Evolutionary conservation across 2,888 invertebrate genomes (phyloP), one percentile per base, ranked within the genome.

Genomic region (Catocala fraxini): DNA sequence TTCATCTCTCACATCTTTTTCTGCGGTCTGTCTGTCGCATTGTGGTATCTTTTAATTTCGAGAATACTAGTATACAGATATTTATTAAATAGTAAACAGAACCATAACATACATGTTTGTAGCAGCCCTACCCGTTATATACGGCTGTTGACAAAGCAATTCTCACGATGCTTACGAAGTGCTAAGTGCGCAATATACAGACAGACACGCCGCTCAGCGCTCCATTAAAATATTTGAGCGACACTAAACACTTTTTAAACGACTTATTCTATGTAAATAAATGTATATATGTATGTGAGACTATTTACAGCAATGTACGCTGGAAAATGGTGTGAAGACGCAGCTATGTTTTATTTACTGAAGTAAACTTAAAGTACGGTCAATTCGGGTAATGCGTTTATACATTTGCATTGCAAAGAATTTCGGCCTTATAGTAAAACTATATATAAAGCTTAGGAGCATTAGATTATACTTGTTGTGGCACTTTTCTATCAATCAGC

Each of bases 161-260:
- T 84, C 76, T 73, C 83, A 72, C 73, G 56, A 59, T 63, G 54
- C 71, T 82, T 82, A 83, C 79, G 80, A 84, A 70, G 81, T 83
- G 85, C 73, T 83, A 84, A 86, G 71, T 77, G 78, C 80, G 71
- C 68, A 73, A 65, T 66, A 61, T 43, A 63, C 70, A 52, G 68
- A 63, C 75, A 79, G 63, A 67, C 39, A 56, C 46, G 59, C 58
- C 57, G 59, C 60, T 62, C 48, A 13, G 45, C 47, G 46, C 34
- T 33, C 68, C 65, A 62, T 69, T 71, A 61, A 70, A 71, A 68
- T 74, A 73, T 75, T 76, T 73, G 76, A 75, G 72, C 73, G 45
- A 73, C 65, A 59, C 42, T 69, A 70, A 70, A 69, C 69, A 70
- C 48, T 59, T 66, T 68, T 59, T 49, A 58, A 64, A 53, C 55